Conservation (phyloP, 2,113 vertebrate species). For the Myiagra hebetior region DNA sequence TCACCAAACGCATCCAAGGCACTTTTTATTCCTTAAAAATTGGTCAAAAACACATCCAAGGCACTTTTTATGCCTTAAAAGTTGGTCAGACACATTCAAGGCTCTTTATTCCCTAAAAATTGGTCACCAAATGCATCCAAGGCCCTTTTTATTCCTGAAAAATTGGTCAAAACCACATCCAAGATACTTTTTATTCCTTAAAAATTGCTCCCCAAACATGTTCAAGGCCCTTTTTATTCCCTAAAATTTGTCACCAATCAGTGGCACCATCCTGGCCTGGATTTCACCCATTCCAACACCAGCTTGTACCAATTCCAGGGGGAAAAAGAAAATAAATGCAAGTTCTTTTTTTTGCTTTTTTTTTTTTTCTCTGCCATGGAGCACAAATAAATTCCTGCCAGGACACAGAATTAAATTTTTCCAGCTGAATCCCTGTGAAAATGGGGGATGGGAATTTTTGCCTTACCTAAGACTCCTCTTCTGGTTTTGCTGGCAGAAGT, state of each 20-base stretch:
- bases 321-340: accelerated
- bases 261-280: background rate
- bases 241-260: background rate
- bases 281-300: background rate
- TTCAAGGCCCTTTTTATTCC: accelerated
- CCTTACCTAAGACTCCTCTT: too few species aligned
- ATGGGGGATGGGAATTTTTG: too few species aligned
- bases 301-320: accelerated
- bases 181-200: background rate
- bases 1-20: too few species aligned
- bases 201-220: accelerated
- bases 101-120: background rate
- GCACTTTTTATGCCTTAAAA: background rate
- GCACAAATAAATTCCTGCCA: background rate
- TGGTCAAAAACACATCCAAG: too few species aligned
- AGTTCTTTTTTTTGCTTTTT: background rate
- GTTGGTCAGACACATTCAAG: too few species aligned
- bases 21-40: too few species aligned
- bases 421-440: background rate
- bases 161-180: background rate
- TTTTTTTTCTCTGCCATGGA: background rate
- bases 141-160: background rate
- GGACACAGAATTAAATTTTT: too few species aligned
- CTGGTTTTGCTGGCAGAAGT: background rate
- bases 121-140: too few species aligned